phyloP scores from a whole-genome alignment of 2,888 invertebrate species.

The Thera britannica region DNA sequence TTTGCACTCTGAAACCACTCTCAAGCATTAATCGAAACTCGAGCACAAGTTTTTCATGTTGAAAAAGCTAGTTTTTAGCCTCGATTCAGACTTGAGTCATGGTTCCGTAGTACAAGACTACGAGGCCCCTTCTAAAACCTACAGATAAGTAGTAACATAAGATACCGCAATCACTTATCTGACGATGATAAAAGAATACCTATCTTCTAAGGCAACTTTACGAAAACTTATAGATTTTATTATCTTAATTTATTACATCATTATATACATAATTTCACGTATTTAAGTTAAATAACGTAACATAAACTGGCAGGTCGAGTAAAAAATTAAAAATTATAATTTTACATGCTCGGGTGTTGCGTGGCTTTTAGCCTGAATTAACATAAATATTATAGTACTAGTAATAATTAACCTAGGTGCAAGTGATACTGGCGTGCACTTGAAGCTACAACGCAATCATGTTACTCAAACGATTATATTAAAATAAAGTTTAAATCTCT shows the following conservation, averaged over 20 bases:
- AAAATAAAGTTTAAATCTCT: slow-evolving; percentile 34
- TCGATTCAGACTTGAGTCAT: not conserved
- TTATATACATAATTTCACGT: slow-evolving; percentile 83
- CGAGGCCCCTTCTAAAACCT: not conserved
- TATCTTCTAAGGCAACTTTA: slow-evolving; percentile 78
- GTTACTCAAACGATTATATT: slow-evolving; percentile 13
- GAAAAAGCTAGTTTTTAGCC: not conserved
- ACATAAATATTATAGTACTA: slow-evolving; percentile 56
- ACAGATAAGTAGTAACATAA: slow-evolving; percentile 1
- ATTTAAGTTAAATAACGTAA: slow-evolving; percentile 73
- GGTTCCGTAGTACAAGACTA: not conserved
- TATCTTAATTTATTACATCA: slow-evolving; percentile 82
- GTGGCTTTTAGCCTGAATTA: slow-evolving; percentile 63
- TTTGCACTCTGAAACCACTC: not conserved
- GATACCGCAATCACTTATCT: slow-evolving; percentile 4
- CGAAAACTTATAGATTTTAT: slow-evolving; percentile 81
- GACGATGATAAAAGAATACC: slow-evolving; percentile 5
- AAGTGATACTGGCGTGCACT: slow-evolving; percentile 53
- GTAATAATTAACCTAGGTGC: slow-evolving; percentile 59
- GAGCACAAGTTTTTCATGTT: not conserved
- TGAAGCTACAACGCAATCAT: slow-evolving; percentile 32
- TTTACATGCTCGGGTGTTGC: slow-evolving; percentile 32
- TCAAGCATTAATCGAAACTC: not conserved
- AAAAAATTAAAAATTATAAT: slow-evolving; percentile 56
- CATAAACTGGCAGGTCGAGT: slow-evolving; percentile 75